Conservation (phyloP, 2,888 invertebrate species). For the Rhingia campestris region DNA sequence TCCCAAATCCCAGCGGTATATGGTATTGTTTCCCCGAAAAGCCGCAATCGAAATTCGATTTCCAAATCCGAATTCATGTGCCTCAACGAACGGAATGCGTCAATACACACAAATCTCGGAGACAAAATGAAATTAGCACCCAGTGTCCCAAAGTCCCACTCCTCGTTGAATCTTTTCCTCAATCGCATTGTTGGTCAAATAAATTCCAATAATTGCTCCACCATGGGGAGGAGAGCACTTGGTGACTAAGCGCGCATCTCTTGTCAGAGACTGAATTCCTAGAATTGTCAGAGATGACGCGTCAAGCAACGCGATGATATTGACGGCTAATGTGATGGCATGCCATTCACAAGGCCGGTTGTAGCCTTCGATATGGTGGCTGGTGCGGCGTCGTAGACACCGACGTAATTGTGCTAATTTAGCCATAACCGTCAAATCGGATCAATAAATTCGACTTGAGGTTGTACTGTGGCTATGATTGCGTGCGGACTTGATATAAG, state of each 20-base stretch:
- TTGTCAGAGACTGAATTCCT: constrained; percentile 60
- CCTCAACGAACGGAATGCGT: neutral
- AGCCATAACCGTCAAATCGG: constrained; percentile 71
- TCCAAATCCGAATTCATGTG: constrained; percentile 10
- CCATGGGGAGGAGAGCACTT: constrained; percentile 31
- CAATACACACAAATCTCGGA: neutral
- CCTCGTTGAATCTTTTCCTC: neutral
- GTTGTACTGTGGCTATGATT: neutral
- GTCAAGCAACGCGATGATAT: constrained; percentile 6
- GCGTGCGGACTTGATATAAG: constrained; percentile 30
- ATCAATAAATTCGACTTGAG: constrained; percentile 62
- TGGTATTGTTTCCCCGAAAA: constrained; percentile 43
- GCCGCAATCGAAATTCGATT: constrained; percentile 21
- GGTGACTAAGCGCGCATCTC: neutral
- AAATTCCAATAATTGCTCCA: constrained; percentile 55
- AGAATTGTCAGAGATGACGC: constrained; percentile 58
- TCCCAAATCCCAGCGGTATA: neutral
- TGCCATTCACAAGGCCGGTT: neutral
- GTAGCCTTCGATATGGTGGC: constrained; percentile 18
- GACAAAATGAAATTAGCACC: constrained; percentile 45
- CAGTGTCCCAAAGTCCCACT: neutral
- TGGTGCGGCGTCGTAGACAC: neutral
- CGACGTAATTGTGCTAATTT: constrained; percentile 71
- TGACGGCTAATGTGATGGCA: constrained; percentile 29
- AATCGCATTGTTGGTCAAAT: constrained; percentile 41